phyloP scores from a whole-genome alignment of 2,888 invertebrate species.

The Nymphalis urticae region DNA sequence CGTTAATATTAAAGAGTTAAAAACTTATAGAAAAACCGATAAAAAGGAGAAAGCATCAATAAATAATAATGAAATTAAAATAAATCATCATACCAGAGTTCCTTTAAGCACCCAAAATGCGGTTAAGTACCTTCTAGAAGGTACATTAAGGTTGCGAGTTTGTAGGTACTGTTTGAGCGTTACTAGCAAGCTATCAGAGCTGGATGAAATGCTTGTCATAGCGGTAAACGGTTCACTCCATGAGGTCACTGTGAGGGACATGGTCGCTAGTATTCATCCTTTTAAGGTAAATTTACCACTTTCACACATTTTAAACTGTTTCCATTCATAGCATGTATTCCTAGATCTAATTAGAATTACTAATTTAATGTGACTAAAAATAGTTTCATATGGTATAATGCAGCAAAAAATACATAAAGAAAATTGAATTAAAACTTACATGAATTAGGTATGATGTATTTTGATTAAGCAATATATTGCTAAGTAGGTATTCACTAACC shows the following conservation, averaged over 20 bases:
- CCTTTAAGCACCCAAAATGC: slow-evolving; percentile 63
- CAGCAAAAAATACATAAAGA: no score
- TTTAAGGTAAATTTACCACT: slow-evolving; percentile 51
- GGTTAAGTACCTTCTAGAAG: slow-evolving; percentile 60
- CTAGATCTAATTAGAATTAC: no score
- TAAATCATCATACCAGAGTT: slow-evolving; percentile 27
- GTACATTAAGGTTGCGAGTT: slow-evolving; percentile 58
- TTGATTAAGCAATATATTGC: no score
- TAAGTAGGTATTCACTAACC: no score
- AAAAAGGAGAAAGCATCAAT: slow-evolving; percentile 20
- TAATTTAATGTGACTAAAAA: no score
- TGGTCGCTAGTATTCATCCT: slow-evolving; percentile 70
- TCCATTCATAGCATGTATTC: no score
- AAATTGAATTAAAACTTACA: no score
- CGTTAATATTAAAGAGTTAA: slow-evolving; percentile 31
- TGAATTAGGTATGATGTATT: no score
- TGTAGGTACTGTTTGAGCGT: slow-evolving; percentile 67
- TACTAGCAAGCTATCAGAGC: slow-evolving; percentile 53
- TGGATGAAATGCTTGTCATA: slow-evolving; percentile 64
- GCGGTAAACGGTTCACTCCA: slow-evolving; percentile 56
- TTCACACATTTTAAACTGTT: no score
- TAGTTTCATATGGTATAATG: no score
- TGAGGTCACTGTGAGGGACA: slow-evolving; percentile 64
- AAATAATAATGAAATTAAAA: slow-evolving; percentile 15
- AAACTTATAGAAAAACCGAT: slow-evolving; percentile 31